These are phyloP conservation scores for Peromyscus melanophrys DNA, from an alignment of 2,797 vertebrate species.

Conservation along the genomic window DNA sequence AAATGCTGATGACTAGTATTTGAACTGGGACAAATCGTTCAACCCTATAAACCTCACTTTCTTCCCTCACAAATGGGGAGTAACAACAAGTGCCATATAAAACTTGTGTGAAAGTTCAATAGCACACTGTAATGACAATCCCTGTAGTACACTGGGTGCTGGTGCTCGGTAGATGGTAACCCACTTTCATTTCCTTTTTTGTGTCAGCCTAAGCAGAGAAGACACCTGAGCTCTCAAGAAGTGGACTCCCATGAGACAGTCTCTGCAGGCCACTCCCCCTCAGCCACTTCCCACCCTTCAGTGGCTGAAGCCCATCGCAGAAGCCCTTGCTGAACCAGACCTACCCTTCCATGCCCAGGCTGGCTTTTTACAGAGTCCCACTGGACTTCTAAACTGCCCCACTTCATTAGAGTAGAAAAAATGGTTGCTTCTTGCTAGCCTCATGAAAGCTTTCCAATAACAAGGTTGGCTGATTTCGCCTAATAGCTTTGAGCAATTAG, in stretches of 20 bases:
- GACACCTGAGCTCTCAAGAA: neutral
- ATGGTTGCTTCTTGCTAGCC: neutral
- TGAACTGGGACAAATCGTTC: neutral
- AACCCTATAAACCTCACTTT: neutral
- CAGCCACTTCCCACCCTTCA: neutral
- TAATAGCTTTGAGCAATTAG: neutral
- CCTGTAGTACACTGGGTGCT: no score
- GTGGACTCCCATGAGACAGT: rapidly evolving
- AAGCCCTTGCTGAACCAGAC: neutral
- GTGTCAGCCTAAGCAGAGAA: neutral
- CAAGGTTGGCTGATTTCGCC: neutral
- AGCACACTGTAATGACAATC: neutral
- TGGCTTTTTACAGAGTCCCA: neutral
- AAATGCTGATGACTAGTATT: neutral
- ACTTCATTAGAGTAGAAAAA: neutral
- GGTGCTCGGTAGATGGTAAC: neutral
- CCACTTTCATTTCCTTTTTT: neutral
- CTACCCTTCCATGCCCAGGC: neutral
- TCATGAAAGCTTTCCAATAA: constrained; percentile 33
- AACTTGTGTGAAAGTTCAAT: neutral
- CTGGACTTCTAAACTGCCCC: neutral
- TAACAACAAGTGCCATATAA: neutral
- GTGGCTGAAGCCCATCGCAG: neutral
- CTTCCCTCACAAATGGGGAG: neutral
- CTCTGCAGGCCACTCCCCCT: neutral